A percentile compares a stretch with the other conserved stretches of the same genome.
Evolutionary conservation across 2,113 vertebrate species (phyloP).

Genomic region (Crotalus tigris): DNA sequence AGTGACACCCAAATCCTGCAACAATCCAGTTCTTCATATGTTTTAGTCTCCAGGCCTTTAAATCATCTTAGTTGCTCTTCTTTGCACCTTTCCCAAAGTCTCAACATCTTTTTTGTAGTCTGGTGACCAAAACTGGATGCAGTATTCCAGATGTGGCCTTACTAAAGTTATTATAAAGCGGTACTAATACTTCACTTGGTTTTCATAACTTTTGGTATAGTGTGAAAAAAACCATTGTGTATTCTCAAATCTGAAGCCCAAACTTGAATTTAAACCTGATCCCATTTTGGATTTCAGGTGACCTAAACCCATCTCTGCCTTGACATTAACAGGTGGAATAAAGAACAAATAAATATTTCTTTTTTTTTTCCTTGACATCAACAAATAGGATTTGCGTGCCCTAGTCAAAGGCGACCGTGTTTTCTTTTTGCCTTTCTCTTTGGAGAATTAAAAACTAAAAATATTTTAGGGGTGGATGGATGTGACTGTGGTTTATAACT

Average conservation of each 20-base stretch:
- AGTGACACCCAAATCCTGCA: no score
- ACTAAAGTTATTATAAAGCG: background rate
- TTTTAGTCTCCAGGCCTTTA: no score
- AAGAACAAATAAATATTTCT: background rate
- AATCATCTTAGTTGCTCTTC: no score
- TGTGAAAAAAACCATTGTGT: background rate
- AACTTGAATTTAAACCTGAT: background rate
- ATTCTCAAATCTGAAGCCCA: background rate
- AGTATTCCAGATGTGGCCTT: no score
- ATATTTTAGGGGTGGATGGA: conserved; percentile 7
- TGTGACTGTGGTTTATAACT: conserved; percentile 39
- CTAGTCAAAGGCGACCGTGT: background rate
- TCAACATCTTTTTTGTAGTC: no score
- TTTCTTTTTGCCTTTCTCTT: background rate
- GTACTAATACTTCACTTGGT: background rate
- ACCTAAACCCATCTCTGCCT: background rate
- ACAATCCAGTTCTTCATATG: no score
- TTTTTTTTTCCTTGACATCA: background rate
- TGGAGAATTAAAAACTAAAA: conserved; percentile 30
- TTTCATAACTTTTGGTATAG: background rate
- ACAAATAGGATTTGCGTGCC: background rate
- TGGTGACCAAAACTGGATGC: no score
- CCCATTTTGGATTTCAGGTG: background rate
- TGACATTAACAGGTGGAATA: background rate
- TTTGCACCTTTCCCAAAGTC: no score